Conservation (phyloP, 2,888 invertebrate genomes). For the Drosophila formosana region DNA sequence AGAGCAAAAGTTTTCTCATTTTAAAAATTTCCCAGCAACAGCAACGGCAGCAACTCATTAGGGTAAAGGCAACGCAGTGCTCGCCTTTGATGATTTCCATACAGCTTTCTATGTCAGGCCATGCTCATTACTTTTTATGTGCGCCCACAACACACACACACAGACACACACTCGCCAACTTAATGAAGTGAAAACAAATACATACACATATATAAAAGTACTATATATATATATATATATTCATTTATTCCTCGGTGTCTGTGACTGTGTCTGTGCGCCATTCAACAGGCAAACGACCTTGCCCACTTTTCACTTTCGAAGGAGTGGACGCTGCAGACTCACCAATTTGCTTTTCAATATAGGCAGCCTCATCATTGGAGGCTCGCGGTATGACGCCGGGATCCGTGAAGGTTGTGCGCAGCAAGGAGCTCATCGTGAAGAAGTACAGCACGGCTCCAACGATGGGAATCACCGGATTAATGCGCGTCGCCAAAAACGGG, state of each 20-base stretch:
- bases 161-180: conserved; percentile 55
- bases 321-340: conserved; percentile 74
- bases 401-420: conserved; percentile 96
- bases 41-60: conserved; percentile 67
- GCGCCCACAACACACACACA: conserved; percentile 33
- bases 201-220: conserved; percentile 4
- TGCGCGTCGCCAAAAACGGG: conserved; percentile 94
- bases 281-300: conserved; percentile 79
- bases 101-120: conserved; percentile 72
- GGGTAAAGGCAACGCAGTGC: conserved; percentile 69
- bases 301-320: conserved; percentile 24
- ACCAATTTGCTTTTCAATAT: conserved; percentile 96
- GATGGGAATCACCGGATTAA: conserved; percentile 96
- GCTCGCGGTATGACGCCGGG: conserved; percentile 97
- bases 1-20: conserved; percentile 78
- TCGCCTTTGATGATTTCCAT: conserved; percentile 67
- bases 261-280: conserved; percentile 31
- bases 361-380: conserved; percentile 94
- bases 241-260: conserved; percentile 16
- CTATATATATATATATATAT: conserved; percentile 22
- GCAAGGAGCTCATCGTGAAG: conserved; percentile 96
- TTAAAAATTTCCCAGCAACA: conserved; percentile 69
- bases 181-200: conserved; percentile 77
- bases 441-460: conserved; percentile 95
- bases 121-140: conserved; percentile 79